phyloP scores from a whole-genome alignment of 2,888 invertebrate genomes.

The Drosophila longiperda region DNA sequence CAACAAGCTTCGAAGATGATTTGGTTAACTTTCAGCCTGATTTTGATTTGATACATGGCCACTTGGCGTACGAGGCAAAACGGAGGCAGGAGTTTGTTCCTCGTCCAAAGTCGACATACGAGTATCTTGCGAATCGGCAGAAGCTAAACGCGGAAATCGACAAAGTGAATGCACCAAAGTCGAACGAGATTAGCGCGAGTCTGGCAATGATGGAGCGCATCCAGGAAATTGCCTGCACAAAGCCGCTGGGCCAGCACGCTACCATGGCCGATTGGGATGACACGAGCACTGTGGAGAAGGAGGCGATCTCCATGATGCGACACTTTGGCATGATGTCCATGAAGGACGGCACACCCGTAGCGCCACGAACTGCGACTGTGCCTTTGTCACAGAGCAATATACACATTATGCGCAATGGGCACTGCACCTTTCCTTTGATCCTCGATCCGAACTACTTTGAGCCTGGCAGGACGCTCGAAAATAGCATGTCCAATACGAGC shows the following conservation, averaged over 20 bases:
- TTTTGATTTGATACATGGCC: conserved; percentile 76
- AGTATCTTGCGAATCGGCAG: conserved; percentile 36
- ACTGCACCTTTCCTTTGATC: conserved; percentile 66
- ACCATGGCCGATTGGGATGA: conserved; percentile 77
- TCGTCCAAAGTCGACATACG: conserved; percentile 47
- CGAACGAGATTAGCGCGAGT: conserved; percentile 37
- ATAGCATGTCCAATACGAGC: background rate
- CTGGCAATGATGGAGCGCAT: conserved; percentile 77
- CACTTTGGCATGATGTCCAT: conserved; percentile 74
- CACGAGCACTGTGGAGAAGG: conserved; percentile 68
- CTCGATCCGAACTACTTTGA: conserved; percentile 71
- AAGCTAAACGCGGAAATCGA: conserved; percentile 37
- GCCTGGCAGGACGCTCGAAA: conserved; percentile 41
- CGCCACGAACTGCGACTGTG: conserved; percentile 30
- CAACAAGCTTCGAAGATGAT: conserved; percentile 80
- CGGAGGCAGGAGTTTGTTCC: conserved; percentile 21
- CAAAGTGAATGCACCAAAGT: conserved; percentile 7
- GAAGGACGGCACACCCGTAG: conserved; percentile 7
- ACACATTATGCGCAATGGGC: conserved; percentile 65
- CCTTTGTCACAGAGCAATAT: conserved; percentile 45
- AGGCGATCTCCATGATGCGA: conserved; percentile 81
- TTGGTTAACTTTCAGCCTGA: conserved; percentile 76
- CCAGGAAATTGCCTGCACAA: conserved; percentile 74
- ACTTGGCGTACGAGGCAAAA: conserved; percentile 62
- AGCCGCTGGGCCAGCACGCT: conserved; percentile 77